A percentile compares a stretch with the other conserved stretches of the same genome.
phyloP scores from a whole-genome alignment of 2,797 vertebrate genomes.

The Anabacerthia variegaticeps region DNA sequence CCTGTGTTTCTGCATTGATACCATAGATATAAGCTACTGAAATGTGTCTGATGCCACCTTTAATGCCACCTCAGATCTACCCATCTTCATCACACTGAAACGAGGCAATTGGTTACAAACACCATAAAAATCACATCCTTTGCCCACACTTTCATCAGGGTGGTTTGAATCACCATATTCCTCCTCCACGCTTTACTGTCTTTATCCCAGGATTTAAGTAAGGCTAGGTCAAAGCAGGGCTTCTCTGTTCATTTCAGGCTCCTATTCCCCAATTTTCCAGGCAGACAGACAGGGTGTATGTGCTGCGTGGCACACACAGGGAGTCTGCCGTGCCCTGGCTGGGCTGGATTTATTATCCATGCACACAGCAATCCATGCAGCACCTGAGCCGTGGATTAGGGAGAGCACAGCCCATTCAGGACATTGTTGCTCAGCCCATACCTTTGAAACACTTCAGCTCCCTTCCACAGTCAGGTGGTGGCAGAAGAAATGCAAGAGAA shows the following conservation, averaged over 20 bases:
- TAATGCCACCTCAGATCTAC: not conserved
- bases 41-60: not conserved
- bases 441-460: not conserved
- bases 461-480: not conserved
- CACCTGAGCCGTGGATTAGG: not conserved
- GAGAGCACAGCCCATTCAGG: not conserved
- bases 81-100: not conserved
- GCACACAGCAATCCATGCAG: not conserved
- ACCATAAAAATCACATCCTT: not conserved
- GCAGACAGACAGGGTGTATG: not conserved
- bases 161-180: not conserved
- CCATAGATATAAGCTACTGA: not conserved
- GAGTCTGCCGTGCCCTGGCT: not conserved
- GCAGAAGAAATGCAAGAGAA: not conserved
- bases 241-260: not conserved
- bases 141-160: not conserved
- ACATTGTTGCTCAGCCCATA: not conserved
- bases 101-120: not conserved
- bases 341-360: not conserved
- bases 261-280: not conserved
- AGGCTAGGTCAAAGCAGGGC: not conserved
- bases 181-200: rapidly evolving
- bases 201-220: not conserved
- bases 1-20: not conserved
- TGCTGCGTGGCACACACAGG: not conserved